These are phyloP conservation scores for Julus scandinavius DNA, from an alignment of 2,888 invertebrate species.

Conservation along the genomic window DNA sequence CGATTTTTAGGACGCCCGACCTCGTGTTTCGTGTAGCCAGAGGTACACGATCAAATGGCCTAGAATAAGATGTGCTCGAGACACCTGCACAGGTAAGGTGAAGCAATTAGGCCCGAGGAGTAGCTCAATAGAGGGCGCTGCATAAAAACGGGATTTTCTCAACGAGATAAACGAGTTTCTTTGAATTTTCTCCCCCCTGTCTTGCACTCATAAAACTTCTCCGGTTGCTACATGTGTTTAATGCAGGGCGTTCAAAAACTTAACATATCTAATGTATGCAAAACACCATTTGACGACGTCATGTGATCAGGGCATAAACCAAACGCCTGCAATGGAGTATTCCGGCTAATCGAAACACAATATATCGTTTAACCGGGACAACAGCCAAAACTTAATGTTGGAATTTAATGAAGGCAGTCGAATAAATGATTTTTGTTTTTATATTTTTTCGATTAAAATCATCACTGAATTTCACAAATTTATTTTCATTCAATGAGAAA, in stretches of 20 bases:
- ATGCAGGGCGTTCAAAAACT: neutral
- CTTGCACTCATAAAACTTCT: neutral
- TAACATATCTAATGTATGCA: too few species aligned
- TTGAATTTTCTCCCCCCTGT: neutral
- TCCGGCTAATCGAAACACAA: too few species aligned
- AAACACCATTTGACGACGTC: too few species aligned
- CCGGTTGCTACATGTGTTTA: neutral
- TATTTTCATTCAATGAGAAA: too few species aligned
- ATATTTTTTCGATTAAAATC: too few species aligned
- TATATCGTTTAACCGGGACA: too few species aligned
- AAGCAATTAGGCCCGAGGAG: slow-evolving; percentile 5
- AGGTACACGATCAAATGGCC: slow-evolving; percentile 21
- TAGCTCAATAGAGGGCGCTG: neutral
- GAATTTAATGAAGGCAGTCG: too few species aligned
- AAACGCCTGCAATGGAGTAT: too few species aligned
- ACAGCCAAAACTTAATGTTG: too few species aligned
- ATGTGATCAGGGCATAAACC: too few species aligned
- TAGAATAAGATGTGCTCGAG: slow-evolving; percentile 5
- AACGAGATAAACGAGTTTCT: slow-evolving; percentile 19
- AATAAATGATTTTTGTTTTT: too few species aligned
- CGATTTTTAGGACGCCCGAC: neutral
- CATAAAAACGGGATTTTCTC: slow-evolving; percentile 3
- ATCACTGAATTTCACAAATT: too few species aligned
- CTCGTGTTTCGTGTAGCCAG: neutral
- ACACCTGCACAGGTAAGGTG: slow-evolving; percentile 15